Conservation (phyloP, 2,888 invertebrate genomes). For the Pristionchus fissidentatus region DNA sequence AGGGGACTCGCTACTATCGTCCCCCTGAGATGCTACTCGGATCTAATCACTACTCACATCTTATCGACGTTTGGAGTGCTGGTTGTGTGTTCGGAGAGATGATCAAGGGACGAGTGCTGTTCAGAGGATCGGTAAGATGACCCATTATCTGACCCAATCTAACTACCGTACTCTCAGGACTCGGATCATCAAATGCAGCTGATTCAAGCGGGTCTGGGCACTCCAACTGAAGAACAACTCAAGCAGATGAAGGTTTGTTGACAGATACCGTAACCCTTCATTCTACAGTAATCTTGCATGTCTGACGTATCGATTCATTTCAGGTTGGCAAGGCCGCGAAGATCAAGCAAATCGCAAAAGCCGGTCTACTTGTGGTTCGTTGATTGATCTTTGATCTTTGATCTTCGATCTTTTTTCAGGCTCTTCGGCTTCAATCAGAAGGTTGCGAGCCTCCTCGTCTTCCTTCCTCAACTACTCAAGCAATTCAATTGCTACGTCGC, state of each 20-base stretch:
- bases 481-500: neutral
- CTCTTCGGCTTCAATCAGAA: constrained; percentile 26
- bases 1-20: constrained; percentile 61
- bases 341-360: neutral
- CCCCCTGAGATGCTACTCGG: constrained; percentile 59
- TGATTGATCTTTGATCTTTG: neutral
- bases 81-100: constrained; percentile 60
- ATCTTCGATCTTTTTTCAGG: constrained; percentile 21
- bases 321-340: neutral
- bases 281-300: neutral
- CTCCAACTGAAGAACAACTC: constrained; percentile 51
- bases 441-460: neutral
- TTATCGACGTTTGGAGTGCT: constrained; percentile 57
- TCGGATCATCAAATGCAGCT: constrained; percentile 54
- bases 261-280: neutral
- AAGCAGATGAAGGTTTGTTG: constrained; percentile 49
- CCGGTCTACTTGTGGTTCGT: constrained; percentile 19
- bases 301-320: neutral
- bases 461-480: neutral
- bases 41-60: constrained; percentile 46
- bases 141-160: neutral
- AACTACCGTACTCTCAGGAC: constrained; percentile 49
- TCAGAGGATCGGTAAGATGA: constrained; percentile 47
- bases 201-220: constrained; percentile 51
- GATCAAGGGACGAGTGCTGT: constrained; percentile 54